phyloP scores from a whole-genome alignment of 35 echinoderm and acorn worm genomes.

The Lytechinus variegatus region DNA sequence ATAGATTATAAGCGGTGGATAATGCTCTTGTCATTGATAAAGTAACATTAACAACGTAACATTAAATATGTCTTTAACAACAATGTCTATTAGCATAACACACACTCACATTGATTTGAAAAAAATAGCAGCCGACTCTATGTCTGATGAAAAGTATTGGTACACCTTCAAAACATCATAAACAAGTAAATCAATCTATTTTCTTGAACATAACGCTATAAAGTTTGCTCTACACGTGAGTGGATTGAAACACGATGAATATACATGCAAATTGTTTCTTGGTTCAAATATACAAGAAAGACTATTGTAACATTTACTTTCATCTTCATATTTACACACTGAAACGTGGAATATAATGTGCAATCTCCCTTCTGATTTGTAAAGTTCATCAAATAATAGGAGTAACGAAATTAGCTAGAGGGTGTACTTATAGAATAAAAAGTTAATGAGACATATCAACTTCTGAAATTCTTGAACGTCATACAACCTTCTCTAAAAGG shows the following conservation, averaged over 20 bases:
- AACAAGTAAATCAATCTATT: neutral
- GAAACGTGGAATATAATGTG: neutral
- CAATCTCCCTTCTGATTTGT: neutral
- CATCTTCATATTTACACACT: neutral
- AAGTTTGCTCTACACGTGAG: neutral
- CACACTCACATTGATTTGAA: neutral
- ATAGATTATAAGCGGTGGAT: neutral
- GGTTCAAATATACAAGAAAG: slow-evolving; percentile 36
- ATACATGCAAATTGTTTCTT: neutral
- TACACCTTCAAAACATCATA: neutral
- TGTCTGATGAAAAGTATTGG: neutral
- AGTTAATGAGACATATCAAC: neutral
- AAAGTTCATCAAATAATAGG: neutral
- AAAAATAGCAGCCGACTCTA: neutral
- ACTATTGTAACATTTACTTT: slow-evolving; percentile 9
- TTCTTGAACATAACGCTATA: neutral
- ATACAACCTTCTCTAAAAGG: neutral
- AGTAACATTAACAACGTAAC: too few species aligned
- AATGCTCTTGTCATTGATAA: neutral
- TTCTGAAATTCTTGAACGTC: neutral
- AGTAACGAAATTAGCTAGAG: neutral
- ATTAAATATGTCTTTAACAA: neutral
- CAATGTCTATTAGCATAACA: neutral
- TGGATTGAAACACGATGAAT: neutral
- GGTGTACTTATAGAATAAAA: neutral